Base-by-base conservation (phyloP, 2,113 vertebrate species). In the Ancistrus triradiatus region DNA sequence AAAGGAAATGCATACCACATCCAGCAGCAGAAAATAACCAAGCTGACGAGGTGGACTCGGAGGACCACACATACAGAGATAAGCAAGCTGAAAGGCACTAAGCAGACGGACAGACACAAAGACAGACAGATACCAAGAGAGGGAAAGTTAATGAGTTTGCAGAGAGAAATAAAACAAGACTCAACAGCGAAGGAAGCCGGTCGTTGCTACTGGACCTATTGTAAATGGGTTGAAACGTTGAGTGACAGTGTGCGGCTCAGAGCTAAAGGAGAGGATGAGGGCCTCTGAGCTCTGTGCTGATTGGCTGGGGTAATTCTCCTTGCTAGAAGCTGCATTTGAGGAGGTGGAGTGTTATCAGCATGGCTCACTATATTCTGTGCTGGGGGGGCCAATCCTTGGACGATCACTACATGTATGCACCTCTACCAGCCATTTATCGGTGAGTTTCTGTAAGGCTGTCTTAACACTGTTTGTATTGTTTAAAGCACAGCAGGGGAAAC, bases 281-380 rank as follows among this genome's bases (percentile, higher is more conserved):
- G 9, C 7, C 6, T n/a, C 2, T 22, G 52, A 33, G 6, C 22
- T 47, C n/a, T 27, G 43, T 49, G 47, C 60, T 37, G 49, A 52
- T 50, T 19, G 64, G 61, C 27, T 2, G 64, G 67, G 40, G 57
- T 44, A 42, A 43, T 37, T 28, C 14, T 44, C 15, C 28, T 28
- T 62, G 27, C 46, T 65, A 68, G 18, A 51, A 33, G 53, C 46
- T 46, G 31, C 14, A 31, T 17, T 66, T 70, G 55, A 70, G 59
- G 49, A 59, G 55, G 78, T 25, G 28, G 76, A 74, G 55, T 22
- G 49, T 28, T 31, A 67, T 47, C 55, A 25, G 79, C 44, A 79
- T 89, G 88, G 83, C 83, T 8, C 68, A 24, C n/a, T 84, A 85
- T 74, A 56, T 88, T 74, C 70, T 88, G 31, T 89, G 86, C 79